Conservation (phyloP, 2,113 vertebrate genomes). For the Ailurus styani region DNA sequence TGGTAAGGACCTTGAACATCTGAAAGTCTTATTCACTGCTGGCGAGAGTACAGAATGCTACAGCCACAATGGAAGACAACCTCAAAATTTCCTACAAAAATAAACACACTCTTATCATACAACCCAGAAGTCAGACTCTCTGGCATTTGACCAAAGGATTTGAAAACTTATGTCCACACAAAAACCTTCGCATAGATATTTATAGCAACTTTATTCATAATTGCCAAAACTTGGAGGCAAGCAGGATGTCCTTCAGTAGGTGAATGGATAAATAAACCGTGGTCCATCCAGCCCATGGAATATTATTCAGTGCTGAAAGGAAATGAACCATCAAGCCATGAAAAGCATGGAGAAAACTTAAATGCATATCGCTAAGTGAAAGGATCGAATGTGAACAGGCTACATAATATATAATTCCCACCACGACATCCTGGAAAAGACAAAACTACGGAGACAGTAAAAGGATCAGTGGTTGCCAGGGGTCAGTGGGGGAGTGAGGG, state of each 20-base stretch:
- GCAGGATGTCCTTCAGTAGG: neutral
- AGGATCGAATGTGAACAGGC: neutral
- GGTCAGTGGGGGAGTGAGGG: neutral
- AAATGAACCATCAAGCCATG: neutral
- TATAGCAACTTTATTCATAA: neutral
- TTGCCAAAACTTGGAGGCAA: neutral
- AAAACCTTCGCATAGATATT: neutral
- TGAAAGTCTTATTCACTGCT: too few relatives aligned
- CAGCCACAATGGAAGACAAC: neutral
- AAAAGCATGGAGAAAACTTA: neutral
- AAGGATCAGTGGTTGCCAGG: neutral
- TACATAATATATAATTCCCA: neutral
- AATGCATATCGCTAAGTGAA: neutral
- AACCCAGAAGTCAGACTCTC: too few relatives aligned
- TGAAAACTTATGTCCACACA: neutral
- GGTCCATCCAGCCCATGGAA: neutral
- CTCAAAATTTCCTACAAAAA: neutral
- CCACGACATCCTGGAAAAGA: neutral
- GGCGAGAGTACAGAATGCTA: neutral
- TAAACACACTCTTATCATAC: neutral
- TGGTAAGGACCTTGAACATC: neutral
- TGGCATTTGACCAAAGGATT: neutral
- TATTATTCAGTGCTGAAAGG: neutral
- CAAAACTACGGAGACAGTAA: neutral
- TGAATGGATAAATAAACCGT: neutral